Evolutionary conservation across 2,113 vertebrate genomes (phyloP).

Genomic region (Maccullochella peelii): DNA sequence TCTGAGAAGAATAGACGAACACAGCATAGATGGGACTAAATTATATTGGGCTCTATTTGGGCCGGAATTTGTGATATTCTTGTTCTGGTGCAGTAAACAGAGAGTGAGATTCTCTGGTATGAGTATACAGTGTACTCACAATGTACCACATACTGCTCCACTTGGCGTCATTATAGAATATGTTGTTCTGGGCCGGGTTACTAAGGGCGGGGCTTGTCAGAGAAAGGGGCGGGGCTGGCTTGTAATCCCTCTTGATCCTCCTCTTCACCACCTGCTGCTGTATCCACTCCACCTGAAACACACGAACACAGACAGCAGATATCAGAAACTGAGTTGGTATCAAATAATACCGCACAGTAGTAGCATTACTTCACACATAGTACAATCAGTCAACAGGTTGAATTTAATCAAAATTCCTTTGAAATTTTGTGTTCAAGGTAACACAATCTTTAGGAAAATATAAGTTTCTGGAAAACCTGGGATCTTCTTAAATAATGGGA

Average conservation of each 20-base stretch:
- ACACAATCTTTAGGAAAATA: background rate
- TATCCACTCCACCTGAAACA: conserved; percentile 96
- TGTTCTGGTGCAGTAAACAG: background rate
- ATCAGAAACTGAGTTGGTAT: conserved; percentile 2
- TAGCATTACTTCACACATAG: background rate
- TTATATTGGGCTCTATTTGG: background rate
- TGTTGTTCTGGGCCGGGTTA: conserved; percentile 87
- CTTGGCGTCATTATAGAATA: conserved; percentile 98
- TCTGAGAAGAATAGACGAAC: background rate
- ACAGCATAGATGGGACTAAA: background rate
- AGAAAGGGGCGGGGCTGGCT: conserved; percentile 85
- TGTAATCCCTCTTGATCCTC: conserved; percentile 97
- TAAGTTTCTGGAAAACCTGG: background rate
- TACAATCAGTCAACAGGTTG: conserved; percentile 5
- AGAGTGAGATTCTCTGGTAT: background rate
- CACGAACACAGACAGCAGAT: conserved; percentile 33
- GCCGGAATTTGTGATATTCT: background rate
- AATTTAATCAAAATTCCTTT: background rate
- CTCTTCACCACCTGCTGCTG: conserved; percentile 97
- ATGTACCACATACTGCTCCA: conserved; percentile 99
- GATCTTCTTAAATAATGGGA: background rate
- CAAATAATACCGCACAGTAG: conserved; percentile 8
- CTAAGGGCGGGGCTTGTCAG: conserved; percentile 80
- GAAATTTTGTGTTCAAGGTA: background rate
- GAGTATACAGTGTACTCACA: conserved; percentile 85